Conservation (phyloP, 2,888 invertebrate genomes). For the Cremastobaeus sp. region DNA sequence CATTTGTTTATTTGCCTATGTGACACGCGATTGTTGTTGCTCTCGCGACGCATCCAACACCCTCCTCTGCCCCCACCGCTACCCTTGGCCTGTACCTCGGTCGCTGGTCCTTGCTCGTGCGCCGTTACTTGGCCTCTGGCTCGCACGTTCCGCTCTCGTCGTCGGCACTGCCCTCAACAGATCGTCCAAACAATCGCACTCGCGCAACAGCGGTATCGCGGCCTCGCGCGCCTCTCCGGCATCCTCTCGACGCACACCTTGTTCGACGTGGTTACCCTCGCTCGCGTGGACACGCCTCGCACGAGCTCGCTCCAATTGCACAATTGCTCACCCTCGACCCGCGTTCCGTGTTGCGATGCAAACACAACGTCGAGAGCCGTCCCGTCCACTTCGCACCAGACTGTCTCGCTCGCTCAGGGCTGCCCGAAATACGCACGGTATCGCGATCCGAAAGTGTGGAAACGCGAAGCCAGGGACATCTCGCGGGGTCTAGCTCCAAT, state of each 20-base stretch:
- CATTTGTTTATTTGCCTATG: neutral
- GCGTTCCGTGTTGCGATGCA: neutral
- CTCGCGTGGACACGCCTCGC: neutral
- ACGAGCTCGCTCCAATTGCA: neutral
- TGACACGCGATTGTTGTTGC: slow-evolving; percentile 1
- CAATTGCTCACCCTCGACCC: too few species aligned
- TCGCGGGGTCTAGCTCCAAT: neutral
- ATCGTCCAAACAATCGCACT: slow-evolving; percentile 18
- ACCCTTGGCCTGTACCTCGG: neutral
- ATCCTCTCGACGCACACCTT: slow-evolving; percentile 2
- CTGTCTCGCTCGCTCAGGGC: slow-evolving; percentile 16
- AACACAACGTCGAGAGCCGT: slow-evolving; percentile 4
- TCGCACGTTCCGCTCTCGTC: neutral
- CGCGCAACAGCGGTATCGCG: slow-evolving; percentile 11
- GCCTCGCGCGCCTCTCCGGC: slow-evolving; percentile 18
- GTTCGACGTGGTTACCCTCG: slow-evolving; percentile 4
- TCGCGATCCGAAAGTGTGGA: slow-evolving; percentile 13
- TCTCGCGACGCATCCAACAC: neutral
- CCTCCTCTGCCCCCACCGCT: neutral
- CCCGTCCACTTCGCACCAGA: slow-evolving; percentile 10
- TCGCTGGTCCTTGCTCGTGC: neutral
- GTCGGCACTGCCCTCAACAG: slow-evolving; percentile 2
- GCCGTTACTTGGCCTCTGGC: neutral
- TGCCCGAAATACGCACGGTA: slow-evolving; percentile 15
- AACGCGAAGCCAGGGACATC: neutral